These are phyloP conservation scores for Cataglyphis cursor DNA, from an alignment of 2,888 invertebrate genomes.

Conservation along the genomic window DNA sequence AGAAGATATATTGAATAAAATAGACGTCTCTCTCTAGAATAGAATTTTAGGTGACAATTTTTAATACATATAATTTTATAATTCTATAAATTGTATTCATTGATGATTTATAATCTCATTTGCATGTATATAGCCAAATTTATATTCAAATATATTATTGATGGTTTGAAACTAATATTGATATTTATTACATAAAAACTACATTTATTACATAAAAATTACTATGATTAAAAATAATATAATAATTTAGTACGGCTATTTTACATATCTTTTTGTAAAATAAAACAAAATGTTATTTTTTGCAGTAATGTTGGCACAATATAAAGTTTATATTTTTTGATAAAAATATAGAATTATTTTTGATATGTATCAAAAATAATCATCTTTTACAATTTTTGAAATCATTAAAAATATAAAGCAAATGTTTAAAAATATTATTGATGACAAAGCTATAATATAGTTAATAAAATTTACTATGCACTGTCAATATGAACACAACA, in stretches of 20 bases:
- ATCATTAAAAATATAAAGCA: background rate
- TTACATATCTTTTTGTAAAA: background rate
- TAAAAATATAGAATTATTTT: background rate
- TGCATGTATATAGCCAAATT: background rate
- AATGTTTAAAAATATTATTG: background rate
- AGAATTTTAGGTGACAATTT: too few species aligned
- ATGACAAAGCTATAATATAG: background rate
- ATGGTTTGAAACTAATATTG: background rate
- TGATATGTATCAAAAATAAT: background rate
- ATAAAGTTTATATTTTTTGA: background rate
- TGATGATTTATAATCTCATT: background rate
- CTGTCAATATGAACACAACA: background rate
- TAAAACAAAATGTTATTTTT: background rate
- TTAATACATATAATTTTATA: too few species aligned
- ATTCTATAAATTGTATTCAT: background rate
- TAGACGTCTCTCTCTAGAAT: too few species aligned
- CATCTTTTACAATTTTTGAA: background rate
- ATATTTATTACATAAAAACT: constrained; percentile 5
- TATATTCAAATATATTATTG: background rate
- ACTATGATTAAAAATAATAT: background rate
- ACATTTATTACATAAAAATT: constrained; percentile 6
- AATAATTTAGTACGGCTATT: background rate
- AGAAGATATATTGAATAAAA: too few species aligned
- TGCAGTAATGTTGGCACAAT: background rate
- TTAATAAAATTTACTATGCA: background rate